Base-by-base conservation (phyloP, 2,888 invertebrate genomes). In the Drosophila anceps region DNA sequence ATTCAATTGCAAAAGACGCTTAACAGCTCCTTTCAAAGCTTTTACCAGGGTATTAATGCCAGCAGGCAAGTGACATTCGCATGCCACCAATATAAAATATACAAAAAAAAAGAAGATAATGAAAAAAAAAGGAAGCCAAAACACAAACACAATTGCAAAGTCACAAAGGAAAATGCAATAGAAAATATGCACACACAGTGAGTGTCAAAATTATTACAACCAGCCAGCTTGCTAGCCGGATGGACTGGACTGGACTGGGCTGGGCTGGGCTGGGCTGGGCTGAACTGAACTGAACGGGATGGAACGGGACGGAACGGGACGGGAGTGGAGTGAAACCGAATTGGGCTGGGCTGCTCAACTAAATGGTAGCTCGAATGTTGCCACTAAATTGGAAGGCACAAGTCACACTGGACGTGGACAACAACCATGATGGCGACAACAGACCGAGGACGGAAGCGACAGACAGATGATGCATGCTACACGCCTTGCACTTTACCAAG, bases 131-230 rank as follows among this genome's bases (percentile, higher is more conserved):
- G 18, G 35, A 59, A 72, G 50, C 53, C 58, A 62, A 77, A 64
- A 60, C 41, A 29, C 43, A 58, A 74, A 73, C 59, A 67, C 73
- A 77, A 67, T 77, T 76, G 43, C 55, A 55, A 15, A 63, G 76
- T 51, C 46, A 55, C 44, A 76, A 63, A 63, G 43, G 35, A 41
- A 55, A 70, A 71, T 69, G 60, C 13, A 59, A 68, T 64, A 33
- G 55, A 64, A 69, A 67, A 46, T 58, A 58, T 62, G 62, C 44
- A 57, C 63, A 84, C 85, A 84, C 85, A 82, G 80, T 77, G 76
- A 85, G 87, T 85, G 84, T 79, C 75, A 84, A 81, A 85, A 89
- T 84, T 85, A 85, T 89, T 76, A 71, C 79, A 71, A 57, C 87
- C 35, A 33, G 53, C 15, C 53, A 35, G 13, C 31, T 13, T 15